Percentiles rank a stretch among this genome's conserved stretches.
Evolutionary conservation across 2,113 vertebrate species (phyloP).

Genomic region (Terrapene triunguis): DNA sequence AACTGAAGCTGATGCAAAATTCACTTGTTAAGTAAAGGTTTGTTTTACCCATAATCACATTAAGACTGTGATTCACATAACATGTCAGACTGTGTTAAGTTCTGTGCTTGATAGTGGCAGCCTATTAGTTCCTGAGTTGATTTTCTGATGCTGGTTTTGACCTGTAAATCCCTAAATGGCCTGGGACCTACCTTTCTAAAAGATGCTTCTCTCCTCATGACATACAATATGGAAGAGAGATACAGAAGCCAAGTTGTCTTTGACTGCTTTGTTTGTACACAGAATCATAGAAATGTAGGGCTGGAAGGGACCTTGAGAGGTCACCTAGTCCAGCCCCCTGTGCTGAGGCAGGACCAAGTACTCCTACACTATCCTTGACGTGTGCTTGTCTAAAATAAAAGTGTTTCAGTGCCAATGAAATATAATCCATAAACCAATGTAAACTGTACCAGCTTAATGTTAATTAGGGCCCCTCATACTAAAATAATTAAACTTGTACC

Average conservation of each 20-base stretch:
- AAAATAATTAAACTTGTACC: constrained; percentile 68
- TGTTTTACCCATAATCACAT: neutral
- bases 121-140: neutral
- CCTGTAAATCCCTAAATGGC: neutral
- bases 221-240: neutral
- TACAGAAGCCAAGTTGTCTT: neutral
- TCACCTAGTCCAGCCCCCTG: neutral
- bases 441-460: neutral
- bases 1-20: neutral
- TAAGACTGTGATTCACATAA: neutral
- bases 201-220: neutral
- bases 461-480: neutral
- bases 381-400: neutral
- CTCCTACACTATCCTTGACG: neutral
- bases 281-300: neutral
- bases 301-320: neutral
- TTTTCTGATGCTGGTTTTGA: neutral
- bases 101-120: neutral
- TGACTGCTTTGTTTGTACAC: neutral
- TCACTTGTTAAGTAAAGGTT: neutral
- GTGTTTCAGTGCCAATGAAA: neutral
- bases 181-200: neutral
- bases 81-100: neutral
- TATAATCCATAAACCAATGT: neutral
- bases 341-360: neutral